Evolutionary conservation across 2,113 vertebrate species (phyloP).

Genomic region (Oreochromis aureus): DNA sequence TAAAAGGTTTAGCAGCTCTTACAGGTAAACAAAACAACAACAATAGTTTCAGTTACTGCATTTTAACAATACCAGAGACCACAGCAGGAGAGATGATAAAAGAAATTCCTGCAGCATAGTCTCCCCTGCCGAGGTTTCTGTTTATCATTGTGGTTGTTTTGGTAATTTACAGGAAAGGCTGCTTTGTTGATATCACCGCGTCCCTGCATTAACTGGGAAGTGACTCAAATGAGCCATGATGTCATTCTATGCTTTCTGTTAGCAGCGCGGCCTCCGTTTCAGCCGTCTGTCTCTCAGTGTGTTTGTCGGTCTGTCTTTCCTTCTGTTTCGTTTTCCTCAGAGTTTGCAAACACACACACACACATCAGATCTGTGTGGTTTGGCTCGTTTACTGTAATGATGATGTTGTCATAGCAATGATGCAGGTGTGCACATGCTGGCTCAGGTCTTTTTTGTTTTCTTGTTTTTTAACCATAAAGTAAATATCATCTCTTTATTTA

Average conservation of each 20-base stretch:
- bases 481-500: neutral
- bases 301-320: neutral
- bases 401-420: neutral
- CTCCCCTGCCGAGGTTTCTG: neutral
- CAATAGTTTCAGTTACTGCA: neutral
- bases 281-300: neutral
- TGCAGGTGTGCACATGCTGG: neutral
- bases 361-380: neutral
- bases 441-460: neutral
- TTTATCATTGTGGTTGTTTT: neutral
- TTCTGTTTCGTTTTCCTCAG: neutral
- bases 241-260: neutral
- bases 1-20: neutral
- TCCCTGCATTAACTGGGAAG: neutral
- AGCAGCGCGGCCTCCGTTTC: neutral
- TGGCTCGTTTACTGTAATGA: neutral
- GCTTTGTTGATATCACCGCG: neutral
- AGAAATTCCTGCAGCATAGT: neutral
- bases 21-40: neutral
- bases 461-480: neutral
- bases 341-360: neutral
- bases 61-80: neutral
- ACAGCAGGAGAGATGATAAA: neutral
- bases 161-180: neutral
- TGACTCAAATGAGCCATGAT: conserved; percentile 35